phyloP scores from a whole-genome alignment of 1,140 invertebrate genomes.

The Gerris buenoi region DNA sequence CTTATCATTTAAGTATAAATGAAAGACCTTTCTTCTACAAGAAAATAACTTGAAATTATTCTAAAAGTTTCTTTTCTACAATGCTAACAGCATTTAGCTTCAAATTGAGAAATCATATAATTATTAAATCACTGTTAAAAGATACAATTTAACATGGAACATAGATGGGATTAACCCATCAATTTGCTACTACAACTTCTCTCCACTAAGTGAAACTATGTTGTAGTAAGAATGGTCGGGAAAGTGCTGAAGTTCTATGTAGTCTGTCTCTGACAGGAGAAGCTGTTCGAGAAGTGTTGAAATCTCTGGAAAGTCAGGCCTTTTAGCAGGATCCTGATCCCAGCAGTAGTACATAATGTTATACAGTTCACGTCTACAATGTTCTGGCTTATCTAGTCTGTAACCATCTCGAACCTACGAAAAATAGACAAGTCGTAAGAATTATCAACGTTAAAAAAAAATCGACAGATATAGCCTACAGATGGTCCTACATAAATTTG shows the following conservation, averaged over 20 bases:
- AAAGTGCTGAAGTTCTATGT: slow-evolving; percentile 80
- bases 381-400: slow-evolving; percentile 72
- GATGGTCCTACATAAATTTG: too few species aligned
- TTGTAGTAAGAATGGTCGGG: slow-evolving; percentile 91
- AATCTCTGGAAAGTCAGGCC: slow-evolving; percentile 65
- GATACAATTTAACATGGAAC: too few species aligned
- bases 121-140: too few species aligned
- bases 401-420: slow-evolving; percentile 47
- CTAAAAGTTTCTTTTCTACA: too few species aligned
- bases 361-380: slow-evolving; percentile 73
- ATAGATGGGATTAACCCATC: too few species aligned
- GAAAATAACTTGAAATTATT: too few species aligned
- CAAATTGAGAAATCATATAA: too few species aligned
- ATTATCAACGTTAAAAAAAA: too few species aligned
- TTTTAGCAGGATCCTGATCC: slow-evolving; percentile 59
- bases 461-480: too few species aligned
- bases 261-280: slow-evolving; percentile 74
- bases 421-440: slow-evolving; percentile 37
- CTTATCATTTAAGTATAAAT: too few species aligned
- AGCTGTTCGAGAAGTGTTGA: slow-evolving; percentile 63
- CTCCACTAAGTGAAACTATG: slow-evolving; percentile 61
- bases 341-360: slow-evolving; percentile 91
- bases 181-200: slow-evolving; percentile 41
- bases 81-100: too few species aligned
- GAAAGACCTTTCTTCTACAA: too few species aligned